These are phyloP conservation scores for Pachyuromys duprasi DNA, from an alignment of 2,797 vertebrate species.

Conservation along the genomic window DNA sequence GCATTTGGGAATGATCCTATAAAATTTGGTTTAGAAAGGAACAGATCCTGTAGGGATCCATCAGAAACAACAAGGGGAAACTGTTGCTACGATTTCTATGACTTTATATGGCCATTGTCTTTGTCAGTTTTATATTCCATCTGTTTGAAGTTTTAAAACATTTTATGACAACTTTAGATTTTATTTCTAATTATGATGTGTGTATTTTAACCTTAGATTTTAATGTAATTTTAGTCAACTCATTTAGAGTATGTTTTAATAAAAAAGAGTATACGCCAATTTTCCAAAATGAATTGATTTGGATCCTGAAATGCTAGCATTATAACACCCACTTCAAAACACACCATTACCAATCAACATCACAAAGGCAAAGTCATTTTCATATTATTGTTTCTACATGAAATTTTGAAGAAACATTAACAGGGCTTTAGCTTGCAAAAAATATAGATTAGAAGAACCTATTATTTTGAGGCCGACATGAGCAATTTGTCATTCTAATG, in stretches of 20 bases:
- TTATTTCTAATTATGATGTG: conserved; percentile 64
- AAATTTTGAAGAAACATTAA: conserved; percentile 26
- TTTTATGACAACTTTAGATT: conserved; percentile 42
- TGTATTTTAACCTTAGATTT: conserved; percentile 39
- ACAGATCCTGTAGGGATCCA: conserved; percentile 28
- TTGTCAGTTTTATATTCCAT: conserved; percentile 35
- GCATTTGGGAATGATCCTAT: conserved; percentile 2
- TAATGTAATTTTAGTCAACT: conserved; percentile 59
- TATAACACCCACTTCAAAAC: neutral
- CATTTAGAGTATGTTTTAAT: conserved; percentile 47
- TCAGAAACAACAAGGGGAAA: neutral
- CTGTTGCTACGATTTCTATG: conserved; percentile 34
- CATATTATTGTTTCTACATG: neutral
- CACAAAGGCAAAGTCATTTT: conserved; percentile 34
- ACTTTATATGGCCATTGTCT: neutral
- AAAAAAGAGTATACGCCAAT: neutral
- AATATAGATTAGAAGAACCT: conserved; percentile 21
- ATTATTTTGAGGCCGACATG: conserved; percentile 33
- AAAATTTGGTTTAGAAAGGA: conserved; percentile 24
- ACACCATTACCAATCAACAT: conserved; percentile 33
- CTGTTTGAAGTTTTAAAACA: conserved; percentile 27
- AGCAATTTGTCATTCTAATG: conserved; percentile 21
- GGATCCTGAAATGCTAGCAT: conserved; percentile 40
- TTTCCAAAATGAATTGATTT: neutral
- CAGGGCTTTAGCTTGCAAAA: neutral